Percentiles rank a stretch among this genome's conserved stretches.
phyloP scores from a whole-genome alignment of 2,888 invertebrate species.

The Piscicola geometra region DNA sequence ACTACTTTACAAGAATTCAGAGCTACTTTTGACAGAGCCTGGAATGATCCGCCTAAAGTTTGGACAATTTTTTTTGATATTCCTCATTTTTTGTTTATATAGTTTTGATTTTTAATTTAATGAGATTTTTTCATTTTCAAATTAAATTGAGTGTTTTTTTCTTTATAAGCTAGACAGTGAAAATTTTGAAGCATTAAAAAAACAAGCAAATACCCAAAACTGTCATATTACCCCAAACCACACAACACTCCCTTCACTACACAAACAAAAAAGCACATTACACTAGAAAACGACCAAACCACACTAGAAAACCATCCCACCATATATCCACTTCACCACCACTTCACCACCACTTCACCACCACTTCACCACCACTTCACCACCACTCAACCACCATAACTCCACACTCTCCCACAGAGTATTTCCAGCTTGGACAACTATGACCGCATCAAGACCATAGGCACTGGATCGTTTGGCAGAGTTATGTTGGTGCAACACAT shows the following conservation, averaged over 20 bases:
- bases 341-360: too few relatives aligned
- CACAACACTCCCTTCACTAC: background rate
- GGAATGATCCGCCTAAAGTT: conserved; percentile 17
- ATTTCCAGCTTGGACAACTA: conserved; percentile 95
- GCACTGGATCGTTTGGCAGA: conserved; percentile 57
- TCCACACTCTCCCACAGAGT: conserved; percentile 66
- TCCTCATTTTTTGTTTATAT: too few relatives aligned
- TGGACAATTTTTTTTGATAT: background rate
- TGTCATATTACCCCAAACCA: background rate
- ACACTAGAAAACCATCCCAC: background rate
- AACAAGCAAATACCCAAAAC: too few relatives aligned
- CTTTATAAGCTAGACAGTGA: too few relatives aligned
- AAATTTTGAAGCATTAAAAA: too few relatives aligned
- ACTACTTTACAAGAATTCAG: conserved; percentile 1
- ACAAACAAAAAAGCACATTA: too few relatives aligned
- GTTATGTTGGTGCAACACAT: conserved; percentile 99
- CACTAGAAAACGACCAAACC: background rate
- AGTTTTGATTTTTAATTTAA: too few relatives aligned
- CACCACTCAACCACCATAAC: too few relatives aligned
- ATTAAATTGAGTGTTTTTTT: too few relatives aligned
- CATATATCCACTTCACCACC: too few relatives aligned
- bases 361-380: too few relatives aligned
- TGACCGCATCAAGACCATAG: conserved; percentile 92
- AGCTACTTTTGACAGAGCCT: conserved; percentile 17
- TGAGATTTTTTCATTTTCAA: too few relatives aligned